Percentiles rank a stretch among this genome's conserved stretches.
phyloP scores from a whole-genome alignment of 2,888 invertebrate genomes.

The Subacronicta megacephala region DNA sequence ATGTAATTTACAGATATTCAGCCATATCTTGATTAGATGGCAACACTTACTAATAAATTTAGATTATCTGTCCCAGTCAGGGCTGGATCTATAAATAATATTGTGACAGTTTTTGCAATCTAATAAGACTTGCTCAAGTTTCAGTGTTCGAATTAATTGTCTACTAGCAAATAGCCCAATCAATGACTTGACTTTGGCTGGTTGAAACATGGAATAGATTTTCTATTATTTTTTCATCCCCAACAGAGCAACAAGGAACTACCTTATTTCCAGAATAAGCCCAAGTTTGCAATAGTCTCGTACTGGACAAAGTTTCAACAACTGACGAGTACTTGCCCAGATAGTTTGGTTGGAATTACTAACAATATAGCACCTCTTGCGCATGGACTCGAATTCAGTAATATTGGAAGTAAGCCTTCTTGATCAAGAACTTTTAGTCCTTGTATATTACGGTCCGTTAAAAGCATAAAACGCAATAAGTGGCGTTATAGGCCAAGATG shows the following conservation, averaged over 20 bases:
- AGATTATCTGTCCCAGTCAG: too few relatives aligned
- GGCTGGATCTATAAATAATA: too few relatives aligned
- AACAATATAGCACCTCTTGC: constrained; percentile 24
- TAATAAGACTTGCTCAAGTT: too few relatives aligned
- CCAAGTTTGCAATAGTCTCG: constrained; percentile 27
- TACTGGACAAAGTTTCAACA: constrained; percentile 34
- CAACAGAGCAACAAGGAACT: constrained; percentile 6
- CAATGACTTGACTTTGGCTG: background rate
- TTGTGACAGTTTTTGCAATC: too few relatives aligned
- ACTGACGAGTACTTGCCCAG: constrained; percentile 31
- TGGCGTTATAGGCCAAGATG: too few relatives aligned
- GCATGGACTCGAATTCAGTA: constrained; percentile 4
- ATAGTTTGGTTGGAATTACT: constrained; percentile 34
- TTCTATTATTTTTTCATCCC: constrained; percentile 28
- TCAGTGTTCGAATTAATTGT: too few relatives aligned
- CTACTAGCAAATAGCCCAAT: background rate
- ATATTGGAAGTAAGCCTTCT: background rate
- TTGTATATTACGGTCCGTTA: too few relatives aligned
- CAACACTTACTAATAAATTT: too few relatives aligned
- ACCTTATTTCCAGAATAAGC: constrained; percentile 22
- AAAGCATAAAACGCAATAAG: too few relatives aligned
- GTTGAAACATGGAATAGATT: constrained; percentile 1
- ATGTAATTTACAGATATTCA: too few relatives aligned
- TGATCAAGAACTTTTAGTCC: background rate
- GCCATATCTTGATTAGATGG: too few relatives aligned